Percentiles rank a stretch among this genome's conserved stretches.
Evolutionary conservation across 2,113 vertebrate genomes (phyloP).

Genomic region (Amia ocellicauda): DNA sequence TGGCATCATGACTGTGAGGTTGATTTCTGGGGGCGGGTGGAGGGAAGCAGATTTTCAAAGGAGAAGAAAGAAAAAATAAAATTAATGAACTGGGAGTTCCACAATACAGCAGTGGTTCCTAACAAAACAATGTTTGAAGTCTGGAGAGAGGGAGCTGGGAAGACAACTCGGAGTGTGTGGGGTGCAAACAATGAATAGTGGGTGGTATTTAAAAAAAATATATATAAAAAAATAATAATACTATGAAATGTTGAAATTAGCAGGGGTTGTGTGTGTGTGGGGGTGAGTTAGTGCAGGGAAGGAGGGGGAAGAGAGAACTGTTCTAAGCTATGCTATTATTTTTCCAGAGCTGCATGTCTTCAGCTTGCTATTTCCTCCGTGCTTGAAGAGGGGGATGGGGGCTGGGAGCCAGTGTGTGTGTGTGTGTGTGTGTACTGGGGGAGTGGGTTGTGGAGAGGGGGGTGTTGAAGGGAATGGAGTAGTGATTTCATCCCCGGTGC

Average conservation of each 20-base stretch:
- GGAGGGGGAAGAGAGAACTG: background rate
- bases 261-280: background rate
- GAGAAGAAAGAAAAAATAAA: no score
- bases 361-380: background rate
- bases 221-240: no score
- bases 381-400: no score
- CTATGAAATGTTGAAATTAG: no score
- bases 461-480: background rate
- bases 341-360: background rate
- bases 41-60: no score
- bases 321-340: no score
- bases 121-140: background rate
- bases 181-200: background rate
- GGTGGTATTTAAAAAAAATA: background rate
- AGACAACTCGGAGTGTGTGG: background rate
- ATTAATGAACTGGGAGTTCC: no score
- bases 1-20: no score
- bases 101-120: no score
- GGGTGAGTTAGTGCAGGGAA: no score
- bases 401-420: background rate
- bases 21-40: no score
- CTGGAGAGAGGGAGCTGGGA: background rate
- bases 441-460: no score
- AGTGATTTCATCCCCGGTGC: slow-evolving; percentile 3
- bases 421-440: background rate